Conservation (phyloP, 2,113 vertebrate genomes). For the Aythya baeri region DNA sequence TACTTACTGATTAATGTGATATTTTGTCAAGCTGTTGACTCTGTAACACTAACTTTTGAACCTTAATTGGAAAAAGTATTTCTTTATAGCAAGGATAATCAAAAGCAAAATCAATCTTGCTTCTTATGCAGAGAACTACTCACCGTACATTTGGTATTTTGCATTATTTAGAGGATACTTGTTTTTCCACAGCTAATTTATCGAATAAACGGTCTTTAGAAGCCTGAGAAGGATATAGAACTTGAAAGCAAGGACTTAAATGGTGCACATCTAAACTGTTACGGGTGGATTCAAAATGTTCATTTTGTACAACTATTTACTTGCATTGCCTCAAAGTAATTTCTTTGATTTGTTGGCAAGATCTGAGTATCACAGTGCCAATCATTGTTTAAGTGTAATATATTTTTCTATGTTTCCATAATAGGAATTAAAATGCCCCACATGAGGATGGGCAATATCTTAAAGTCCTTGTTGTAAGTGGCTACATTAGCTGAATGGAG, state of each 20-base stretch:
- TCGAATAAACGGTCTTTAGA: constrained; percentile 39
- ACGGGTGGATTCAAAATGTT: background rate
- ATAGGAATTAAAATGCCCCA: background rate
- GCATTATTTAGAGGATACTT: constrained; percentile 66
- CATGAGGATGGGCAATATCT: background rate
- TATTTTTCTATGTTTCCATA: background rate
- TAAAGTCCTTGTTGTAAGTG: background rate
- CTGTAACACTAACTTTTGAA: constrained; percentile 69
- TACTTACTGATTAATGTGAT: constrained; percentile 63
- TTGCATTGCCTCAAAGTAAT: background rate
- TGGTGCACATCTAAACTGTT: background rate
- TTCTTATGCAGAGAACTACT: constrained; percentile 54
- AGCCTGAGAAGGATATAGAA: background rate
- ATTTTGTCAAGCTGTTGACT: constrained; percentile 62
- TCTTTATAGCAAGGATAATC: constrained; percentile 59
- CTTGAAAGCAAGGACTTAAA: background rate
- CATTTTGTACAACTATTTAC: background rate
- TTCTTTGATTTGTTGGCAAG: background rate
- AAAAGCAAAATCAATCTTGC: constrained; percentile 71
- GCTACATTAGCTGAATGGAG: background rate
- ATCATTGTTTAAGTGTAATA: background rate
- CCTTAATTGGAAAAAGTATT: constrained; percentile 65
- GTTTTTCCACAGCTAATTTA: constrained; percentile 46
- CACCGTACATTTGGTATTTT: constrained; percentile 50
- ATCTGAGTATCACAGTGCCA: background rate